A percentile compares a stretch with the other conserved stretches of the same genome.
These are phyloP conservation scores for Megaustenia siamemsis DNA, from an alignment of 2,888 invertebrate genomes.

Conservation along the genomic window DNA sequence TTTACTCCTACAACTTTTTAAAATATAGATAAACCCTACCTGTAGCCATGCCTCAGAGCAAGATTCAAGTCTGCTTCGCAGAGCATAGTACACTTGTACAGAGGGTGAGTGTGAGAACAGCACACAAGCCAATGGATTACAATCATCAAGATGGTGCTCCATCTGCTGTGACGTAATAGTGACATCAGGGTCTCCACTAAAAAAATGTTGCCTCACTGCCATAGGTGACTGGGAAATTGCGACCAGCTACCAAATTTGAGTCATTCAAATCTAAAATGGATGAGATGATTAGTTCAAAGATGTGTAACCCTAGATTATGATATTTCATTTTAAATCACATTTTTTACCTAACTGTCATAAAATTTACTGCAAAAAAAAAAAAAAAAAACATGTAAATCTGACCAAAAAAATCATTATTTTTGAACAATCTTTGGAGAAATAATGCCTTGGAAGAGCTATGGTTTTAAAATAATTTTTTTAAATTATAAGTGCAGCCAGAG, in stretches of 20 bases:
- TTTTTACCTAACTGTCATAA: no score
- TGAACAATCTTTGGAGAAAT: no score
- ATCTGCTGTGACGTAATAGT: conserved; percentile 61
- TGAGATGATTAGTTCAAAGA: no score
- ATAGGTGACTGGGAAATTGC: neutral
- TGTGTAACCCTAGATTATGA: no score
- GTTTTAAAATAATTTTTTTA: no score
- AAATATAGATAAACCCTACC: conserved; percentile 48
- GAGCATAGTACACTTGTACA: conserved; percentile 72
- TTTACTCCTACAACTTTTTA: no score
- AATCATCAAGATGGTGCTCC: conserved; percentile 63
- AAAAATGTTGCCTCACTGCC: neutral
- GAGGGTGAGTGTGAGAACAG: conserved; percentile 71
- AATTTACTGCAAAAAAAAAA: no score
- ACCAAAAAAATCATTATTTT: no score
- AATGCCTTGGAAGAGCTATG: no score
- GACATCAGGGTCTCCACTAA: conserved; percentile 57
- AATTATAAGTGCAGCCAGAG: no score
- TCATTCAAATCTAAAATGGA: neutral
- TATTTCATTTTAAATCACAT: no score
- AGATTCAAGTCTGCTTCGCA: conserved; percentile 69
- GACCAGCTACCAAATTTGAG: neutral
- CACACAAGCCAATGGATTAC: conserved; percentile 70
- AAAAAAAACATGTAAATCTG: no score
- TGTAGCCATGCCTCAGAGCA: conserved; percentile 79